phyloP scores from a whole-genome alignment of 2,797 vertebrate genomes.

The Poeciliopsis infans region DNA sequence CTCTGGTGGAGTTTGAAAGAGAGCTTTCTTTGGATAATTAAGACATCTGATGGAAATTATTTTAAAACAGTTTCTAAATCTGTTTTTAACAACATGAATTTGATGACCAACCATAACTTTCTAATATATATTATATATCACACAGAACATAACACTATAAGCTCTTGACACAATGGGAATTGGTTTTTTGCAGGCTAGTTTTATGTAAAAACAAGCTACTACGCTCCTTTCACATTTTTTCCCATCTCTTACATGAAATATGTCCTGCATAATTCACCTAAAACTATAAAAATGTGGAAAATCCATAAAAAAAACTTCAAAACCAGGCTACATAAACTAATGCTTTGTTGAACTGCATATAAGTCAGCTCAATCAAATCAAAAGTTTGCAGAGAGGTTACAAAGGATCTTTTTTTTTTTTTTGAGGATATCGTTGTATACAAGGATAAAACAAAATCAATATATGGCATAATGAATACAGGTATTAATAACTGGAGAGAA shows the following conservation, averaged over 20 bases:
- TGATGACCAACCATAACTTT: neutral
- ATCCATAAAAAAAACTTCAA: neutral
- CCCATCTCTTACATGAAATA: neutral
- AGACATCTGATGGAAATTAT: conserved; percentile 1
- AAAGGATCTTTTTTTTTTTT: neutral
- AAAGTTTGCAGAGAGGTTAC: neutral
- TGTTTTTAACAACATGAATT: neutral
- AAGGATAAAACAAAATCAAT: neutral
- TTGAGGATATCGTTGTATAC: neutral
- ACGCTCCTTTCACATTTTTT: neutral
- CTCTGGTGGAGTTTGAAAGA: conserved; percentile 3
- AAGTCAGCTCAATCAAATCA: neutral
- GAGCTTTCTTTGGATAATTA: conserved; percentile 8
- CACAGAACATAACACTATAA: neutral
- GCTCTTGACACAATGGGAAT: neutral
- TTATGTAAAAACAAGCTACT: neutral
- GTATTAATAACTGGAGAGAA: neutral
- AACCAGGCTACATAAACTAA: neutral
- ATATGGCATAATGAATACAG: neutral
- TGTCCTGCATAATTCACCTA: neutral
- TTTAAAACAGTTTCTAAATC: neutral
- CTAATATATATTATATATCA: neutral
- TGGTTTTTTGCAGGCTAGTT: too few species aligned
- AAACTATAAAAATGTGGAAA: neutral
- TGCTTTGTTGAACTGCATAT: neutral